A percentile compares a stretch with the other conserved stretches of the same genome.
Conservation (phyloP, 2,797 vertebrate species). For the Coluber constrictor region DNA sequence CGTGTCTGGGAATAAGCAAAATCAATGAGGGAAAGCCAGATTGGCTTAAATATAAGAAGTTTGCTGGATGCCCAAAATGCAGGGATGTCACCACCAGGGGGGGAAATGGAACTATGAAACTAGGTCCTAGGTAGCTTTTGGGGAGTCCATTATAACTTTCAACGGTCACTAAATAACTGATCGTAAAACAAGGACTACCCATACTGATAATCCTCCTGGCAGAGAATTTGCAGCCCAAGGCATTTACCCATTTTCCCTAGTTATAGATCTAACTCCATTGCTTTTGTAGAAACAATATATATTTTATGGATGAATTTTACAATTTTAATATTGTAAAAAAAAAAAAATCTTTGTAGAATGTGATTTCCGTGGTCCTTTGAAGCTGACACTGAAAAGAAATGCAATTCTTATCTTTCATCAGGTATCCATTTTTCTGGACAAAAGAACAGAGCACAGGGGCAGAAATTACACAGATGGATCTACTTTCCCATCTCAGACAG, state of each 20-base stretch:
- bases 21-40: neutral
- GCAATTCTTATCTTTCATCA: conserved; percentile 36
- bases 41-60: neutral
- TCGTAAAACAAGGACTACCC: neutral
- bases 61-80: neutral
- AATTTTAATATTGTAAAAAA: conserved; percentile 33
- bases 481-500: conserved; percentile 29
- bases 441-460: conserved; percentile 42
- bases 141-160: neutral
- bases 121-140: neutral
- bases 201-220: neutral
- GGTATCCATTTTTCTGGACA: conserved; percentile 50
- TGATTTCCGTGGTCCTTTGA: conserved; percentile 46
- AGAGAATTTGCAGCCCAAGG: neutral
- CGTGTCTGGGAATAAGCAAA: neutral
- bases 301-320: conserved; percentile 27
- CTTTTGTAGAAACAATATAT: conserved; percentile 8
- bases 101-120: neutral
- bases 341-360: conserved; percentile 24
- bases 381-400: conserved; percentile 42
- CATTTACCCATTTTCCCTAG: neutral
- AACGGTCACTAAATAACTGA: neutral
- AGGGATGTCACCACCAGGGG: neutral
- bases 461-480: conserved; percentile 39
- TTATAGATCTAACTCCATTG: neutral